Evolutionary conservation across 2,113 vertebrate genomes (phyloP), one percentile per base, ranked within the genome.

Genomic region (Stigmatopora argus): DNA sequence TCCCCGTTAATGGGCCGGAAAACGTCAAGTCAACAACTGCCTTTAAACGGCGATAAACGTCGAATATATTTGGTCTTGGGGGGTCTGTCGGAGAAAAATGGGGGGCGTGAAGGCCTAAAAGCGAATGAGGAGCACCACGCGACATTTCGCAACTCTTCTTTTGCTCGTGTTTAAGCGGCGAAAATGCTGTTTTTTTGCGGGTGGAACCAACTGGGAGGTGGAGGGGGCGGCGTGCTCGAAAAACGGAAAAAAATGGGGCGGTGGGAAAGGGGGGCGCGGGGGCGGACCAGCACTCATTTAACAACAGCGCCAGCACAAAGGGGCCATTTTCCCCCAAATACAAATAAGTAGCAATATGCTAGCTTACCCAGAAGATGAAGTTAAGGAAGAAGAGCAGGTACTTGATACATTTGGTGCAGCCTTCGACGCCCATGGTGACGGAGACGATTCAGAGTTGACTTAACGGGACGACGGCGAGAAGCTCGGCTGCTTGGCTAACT

Each of bases 301-400:
- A 52, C 31, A 34, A 6, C 17, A 0, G 26, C 4, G 4, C 49
- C 46, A 55, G 18, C 57, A 52, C 31, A 64, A 10, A 1, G 23
- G 12, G 52, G 26, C 6, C 1, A 8, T 13, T 35, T 8, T 31
- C 26, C 26, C 1, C 26, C 26, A 26, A 38, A 5, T 48, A 46
- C 49, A n/a, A 21, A 35, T 6, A 5, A 31, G 31, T 5, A 31
- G 3, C 49, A 51, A 21, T 46, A 15, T 2, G 34, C 23, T 9
- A 56, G n/a, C 76, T 95, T 74, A 98, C 95, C 95, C 96, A 97
- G 88, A 98, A 98, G 83, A 98, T 91, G 88, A 98, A 98, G 87
- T 98, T 97, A 80, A 94, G 94, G 88, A 94, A 92, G 85, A 98
- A 98, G 2, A 98, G 96, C 83, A 96, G 71, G 71, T 97, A 97